phyloP scores from a whole-genome alignment of 2,888 invertebrate genomes.

The Sarcophaga subvicina region DNA sequence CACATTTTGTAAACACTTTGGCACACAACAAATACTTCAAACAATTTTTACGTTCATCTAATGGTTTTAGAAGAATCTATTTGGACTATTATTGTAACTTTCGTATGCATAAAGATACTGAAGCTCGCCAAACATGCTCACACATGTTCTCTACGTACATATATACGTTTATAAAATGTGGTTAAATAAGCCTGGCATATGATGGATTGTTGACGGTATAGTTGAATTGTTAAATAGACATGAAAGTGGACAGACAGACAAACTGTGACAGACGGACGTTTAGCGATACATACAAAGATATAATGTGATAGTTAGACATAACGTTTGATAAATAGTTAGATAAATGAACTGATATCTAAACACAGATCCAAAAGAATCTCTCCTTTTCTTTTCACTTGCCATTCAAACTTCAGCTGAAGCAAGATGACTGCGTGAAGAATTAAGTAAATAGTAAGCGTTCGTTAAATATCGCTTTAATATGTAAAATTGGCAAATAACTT shows the following conservation, averaged over 20 bases:
- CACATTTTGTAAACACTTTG: conserved; percentile 49
- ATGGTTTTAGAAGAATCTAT: conserved; percentile 6
- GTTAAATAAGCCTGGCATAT: conserved; percentile 48
- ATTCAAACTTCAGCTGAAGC: conserved; percentile 26
- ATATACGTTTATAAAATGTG: neutral
- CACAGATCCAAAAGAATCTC: conserved; percentile 52
- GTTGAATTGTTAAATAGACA: conserved; percentile 50
- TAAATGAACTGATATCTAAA: conserved; percentile 66
- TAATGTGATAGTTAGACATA: conserved; percentile 42
- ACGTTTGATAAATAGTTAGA: conserved; percentile 65
- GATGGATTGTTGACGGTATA: conserved; percentile 63
- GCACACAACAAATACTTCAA: conserved; percentile 14
- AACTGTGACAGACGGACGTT: neutral
- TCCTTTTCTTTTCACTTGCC: conserved; percentile 40
- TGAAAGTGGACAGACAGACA: conserved; percentile 32
- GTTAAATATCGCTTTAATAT: conserved; percentile 65
- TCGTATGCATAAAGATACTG: neutral
- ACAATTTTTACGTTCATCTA: conserved; percentile 11
- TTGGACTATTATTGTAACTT: neutral
- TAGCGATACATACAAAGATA: neutral
- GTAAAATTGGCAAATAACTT: conserved; percentile 70
- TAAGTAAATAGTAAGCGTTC: conserved; percentile 31
- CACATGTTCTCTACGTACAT: no score
- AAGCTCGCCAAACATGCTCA: neutral
- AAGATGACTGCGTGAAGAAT: neutral